Conservation (phyloP, 2,797 vertebrate genomes). For the Enteromius paludinosus region DNA sequence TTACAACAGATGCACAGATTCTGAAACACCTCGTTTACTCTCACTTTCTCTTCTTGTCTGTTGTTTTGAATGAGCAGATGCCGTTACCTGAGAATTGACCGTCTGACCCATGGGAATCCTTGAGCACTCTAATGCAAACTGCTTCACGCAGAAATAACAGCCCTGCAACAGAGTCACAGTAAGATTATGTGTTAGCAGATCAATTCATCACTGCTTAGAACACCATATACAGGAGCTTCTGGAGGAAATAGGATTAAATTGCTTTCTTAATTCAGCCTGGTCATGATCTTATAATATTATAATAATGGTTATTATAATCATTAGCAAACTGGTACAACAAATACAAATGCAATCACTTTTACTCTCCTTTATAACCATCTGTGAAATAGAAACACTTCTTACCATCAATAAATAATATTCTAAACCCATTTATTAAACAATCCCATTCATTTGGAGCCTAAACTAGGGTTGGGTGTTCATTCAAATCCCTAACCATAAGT, state of each 20-base stretch:
- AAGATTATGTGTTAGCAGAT: not conserved
- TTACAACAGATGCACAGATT: not conserved
- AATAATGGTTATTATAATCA: not conserved
- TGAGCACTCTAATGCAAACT: slow-evolving; percentile 96
- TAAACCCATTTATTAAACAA: not conserved
- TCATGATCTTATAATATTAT: not conserved
- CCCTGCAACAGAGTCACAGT: slow-evolving; percentile 76
- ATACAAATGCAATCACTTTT: not conserved
- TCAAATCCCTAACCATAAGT: not conserved
- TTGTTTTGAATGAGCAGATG: not conserved
- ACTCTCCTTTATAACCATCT: not conserved
- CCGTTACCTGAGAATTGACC: slow-evolving; percentile 95
- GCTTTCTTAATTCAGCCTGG: not conserved
- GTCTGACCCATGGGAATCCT: slow-evolving; percentile 97
- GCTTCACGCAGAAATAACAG: slow-evolving; percentile 98
- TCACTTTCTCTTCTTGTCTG: not conserved
- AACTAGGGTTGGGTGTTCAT: not conserved
- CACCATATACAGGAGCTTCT: not conserved
- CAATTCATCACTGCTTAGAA: not conserved
- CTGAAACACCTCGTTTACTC: not conserved
- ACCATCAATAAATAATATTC: not conserved
- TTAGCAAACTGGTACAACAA: not conserved
- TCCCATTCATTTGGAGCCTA: not conserved
- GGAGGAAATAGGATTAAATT: not conserved
- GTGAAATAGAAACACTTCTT: not conserved